Conservation (phyloP, 2,113 vertebrate species). For the Ramphastos sulfuratus region DNA sequence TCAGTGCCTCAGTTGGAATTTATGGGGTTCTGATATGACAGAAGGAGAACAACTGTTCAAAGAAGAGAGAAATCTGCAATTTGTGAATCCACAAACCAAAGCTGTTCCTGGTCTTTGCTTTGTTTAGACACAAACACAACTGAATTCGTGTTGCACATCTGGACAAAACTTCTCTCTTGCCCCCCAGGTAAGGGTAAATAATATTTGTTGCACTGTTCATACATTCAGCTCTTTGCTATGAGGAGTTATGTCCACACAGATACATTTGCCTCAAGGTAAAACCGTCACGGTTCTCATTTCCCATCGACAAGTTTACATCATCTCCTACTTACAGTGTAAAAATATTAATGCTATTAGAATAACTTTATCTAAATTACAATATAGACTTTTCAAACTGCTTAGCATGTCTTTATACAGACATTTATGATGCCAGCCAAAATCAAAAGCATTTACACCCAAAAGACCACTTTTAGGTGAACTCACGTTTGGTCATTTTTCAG, state of each 20-base stretch:
- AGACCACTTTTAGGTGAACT: slow-evolving; percentile 21
- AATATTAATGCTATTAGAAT: slow-evolving; percentile 42
- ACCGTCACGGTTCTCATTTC: not conserved
- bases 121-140: not conserved
- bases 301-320: not conserved
- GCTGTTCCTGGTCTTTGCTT: slow-evolving; percentile 4
- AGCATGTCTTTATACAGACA: not conserved
- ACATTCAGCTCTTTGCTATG: slow-evolving; percentile 3
- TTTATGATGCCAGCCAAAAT: slow-evolving; percentile 22
- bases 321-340: slow-evolving; percentile 30
- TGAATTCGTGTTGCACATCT: not conserved
- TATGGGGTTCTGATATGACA: not conserved
- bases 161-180: not conserved
- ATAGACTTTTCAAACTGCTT: slow-evolving; percentile 29
- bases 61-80: slow-evolving; percentile 1
- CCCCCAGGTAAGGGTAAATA: not conserved
- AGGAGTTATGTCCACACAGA: not conserved
- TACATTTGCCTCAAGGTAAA: not conserved
- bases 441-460: slow-evolving; percentile 15
- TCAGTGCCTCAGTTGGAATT: slow-evolving; percentile 26
- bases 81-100: not conserved
- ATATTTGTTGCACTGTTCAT: not conserved
- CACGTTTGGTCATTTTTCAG: slow-evolving; percentile 51
- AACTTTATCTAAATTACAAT: slow-evolving; percentile 46
- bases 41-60: not conserved